Evolutionary conservation across 2,113 vertebrate genomes (phyloP).

Genomic region (Ptychochromis oligacanthus): DNA sequence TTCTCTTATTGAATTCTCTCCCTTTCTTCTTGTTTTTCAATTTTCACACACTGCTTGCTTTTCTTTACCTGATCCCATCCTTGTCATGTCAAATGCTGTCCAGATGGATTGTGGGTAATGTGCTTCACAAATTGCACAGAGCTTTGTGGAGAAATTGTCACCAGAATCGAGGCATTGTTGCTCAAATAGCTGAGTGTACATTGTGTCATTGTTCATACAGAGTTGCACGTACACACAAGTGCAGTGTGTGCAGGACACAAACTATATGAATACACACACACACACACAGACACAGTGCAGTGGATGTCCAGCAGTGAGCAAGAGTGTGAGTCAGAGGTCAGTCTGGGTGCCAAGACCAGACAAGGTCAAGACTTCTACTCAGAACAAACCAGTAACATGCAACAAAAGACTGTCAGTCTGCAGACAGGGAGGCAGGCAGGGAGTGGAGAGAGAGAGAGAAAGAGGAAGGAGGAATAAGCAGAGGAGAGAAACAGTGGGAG

Average conservation of each 20-base stretch:
- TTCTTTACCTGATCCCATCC: accelerated
- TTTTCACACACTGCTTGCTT: background rate
- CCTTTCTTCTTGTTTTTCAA: background rate
- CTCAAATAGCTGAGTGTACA: constrained; percentile 37
- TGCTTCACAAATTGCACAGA: background rate
- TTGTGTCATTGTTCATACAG: constrained; percentile 28
- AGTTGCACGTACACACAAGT: background rate
- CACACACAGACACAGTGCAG: constrained; percentile 5
- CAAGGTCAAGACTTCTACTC: constrained; percentile 63
- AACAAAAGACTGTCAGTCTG: constrained; percentile 52
- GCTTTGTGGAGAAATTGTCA: background rate
- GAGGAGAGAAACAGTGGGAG: background rate
- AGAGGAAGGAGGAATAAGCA: background rate
- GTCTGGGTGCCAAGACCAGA: constrained; percentile 49
- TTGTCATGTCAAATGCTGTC: background rate
- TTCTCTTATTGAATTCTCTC: background rate
- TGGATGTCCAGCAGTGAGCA: constrained; percentile 55
- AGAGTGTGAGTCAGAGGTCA: constrained; percentile 67
- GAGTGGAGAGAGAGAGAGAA: background rate
- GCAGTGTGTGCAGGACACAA: no score
- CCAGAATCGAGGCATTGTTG: constrained; percentile 14
- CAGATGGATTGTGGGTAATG: constrained; percentile 14
- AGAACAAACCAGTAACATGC: constrained; percentile 33
- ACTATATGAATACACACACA: background rate
- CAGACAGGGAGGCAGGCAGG: background rate